Base-by-base conservation (phyloP, 2,888 invertebrate species). In the Aporophyla lueneburgensis region DNA sequence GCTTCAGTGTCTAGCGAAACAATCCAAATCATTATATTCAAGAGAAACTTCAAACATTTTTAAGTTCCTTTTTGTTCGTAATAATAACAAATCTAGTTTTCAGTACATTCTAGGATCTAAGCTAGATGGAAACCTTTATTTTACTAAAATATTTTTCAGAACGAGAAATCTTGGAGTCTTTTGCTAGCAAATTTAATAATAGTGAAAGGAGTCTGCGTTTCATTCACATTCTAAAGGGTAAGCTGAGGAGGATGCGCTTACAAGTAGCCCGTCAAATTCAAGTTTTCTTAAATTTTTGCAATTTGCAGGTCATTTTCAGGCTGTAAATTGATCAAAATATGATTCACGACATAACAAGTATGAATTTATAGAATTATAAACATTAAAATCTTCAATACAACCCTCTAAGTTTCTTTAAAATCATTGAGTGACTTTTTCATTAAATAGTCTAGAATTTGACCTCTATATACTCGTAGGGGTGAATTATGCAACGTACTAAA, bases 21-120 rank as follows among this genome's bases (percentile, higher is more conserved):
- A 80, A 72, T 68, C 51, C 51, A 61, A 81, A 66, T 81, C 69
- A 62, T 81, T 81, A 73, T 77, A 72, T 67, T 54, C 69, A 76
- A 81, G 69, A 81, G 61, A 53, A 7, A 56, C 83, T 62, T 56
- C 12, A 46, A 68, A 51, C 21, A 74, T 76, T 51, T 53, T 43
- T 61, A 78, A 58, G 69, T 66, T 46, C 21, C 56, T 58, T 67
- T 54, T 49, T 61, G 14, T 58, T 5, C 43, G 58, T 54, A 63
- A 76, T 71, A 76, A 53, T 54, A 66, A 63, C 12, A 33, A 61
- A 72, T 51, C 49, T 53, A 81, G 51, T 56, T 81, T 59, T 33
- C 6, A 59, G 58, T 16, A 53, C 67, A 67, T 33, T 53, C 43
- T 27, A 4, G 46, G 2, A 24, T 53, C 43, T 27, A 4, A 27